Evolutionary conservation across 2,888 invertebrate species (phyloP).

Genomic region (Acleris emargana): DNA sequence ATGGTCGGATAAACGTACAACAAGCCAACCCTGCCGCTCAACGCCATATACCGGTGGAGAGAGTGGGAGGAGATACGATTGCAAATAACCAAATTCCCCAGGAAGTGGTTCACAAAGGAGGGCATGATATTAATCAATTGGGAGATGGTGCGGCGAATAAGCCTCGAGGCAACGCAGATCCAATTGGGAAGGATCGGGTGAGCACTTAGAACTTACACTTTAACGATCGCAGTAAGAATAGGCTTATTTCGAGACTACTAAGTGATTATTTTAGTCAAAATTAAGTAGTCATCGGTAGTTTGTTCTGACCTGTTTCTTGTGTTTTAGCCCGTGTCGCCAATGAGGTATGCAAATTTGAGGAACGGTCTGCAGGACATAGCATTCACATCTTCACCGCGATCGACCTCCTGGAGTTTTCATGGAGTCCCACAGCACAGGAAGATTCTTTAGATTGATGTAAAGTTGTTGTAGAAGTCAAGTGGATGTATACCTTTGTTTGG

Average conservation of each 20-base stretch:
- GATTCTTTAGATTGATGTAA: constrained; percentile 3
- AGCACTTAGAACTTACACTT: neutral
- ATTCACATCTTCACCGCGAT: constrained; percentile 60
- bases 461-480: constrained; percentile 23
- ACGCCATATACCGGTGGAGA: constrained; percentile 58
- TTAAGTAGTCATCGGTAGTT: neutral
- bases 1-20: constrained; percentile 55
- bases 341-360: constrained; percentile 47
- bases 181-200: constrained; percentile 45
- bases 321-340: constrained; percentile 46
- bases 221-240: too few species aligned
- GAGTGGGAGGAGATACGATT: constrained; percentile 62
- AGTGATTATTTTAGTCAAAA: too few species aligned
- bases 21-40: constrained; percentile 37
- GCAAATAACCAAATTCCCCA: constrained; percentile 50
- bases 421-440: constrained; percentile 45
- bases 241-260: too few species aligned
- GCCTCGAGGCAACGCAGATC: constrained; percentile 38
- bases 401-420: constrained; percentile 73
- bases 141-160: constrained; percentile 60
- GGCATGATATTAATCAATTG: constrained; percentile 47
- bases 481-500: constrained; percentile 12
- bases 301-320: constrained; percentile 3
- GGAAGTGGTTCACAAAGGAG: constrained; percentile 43
- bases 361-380: constrained; percentile 76